Evolutionary conservation across 1,140 invertebrate species (phyloP).

Genomic region (Holcopasites calliopsidis): DNA sequence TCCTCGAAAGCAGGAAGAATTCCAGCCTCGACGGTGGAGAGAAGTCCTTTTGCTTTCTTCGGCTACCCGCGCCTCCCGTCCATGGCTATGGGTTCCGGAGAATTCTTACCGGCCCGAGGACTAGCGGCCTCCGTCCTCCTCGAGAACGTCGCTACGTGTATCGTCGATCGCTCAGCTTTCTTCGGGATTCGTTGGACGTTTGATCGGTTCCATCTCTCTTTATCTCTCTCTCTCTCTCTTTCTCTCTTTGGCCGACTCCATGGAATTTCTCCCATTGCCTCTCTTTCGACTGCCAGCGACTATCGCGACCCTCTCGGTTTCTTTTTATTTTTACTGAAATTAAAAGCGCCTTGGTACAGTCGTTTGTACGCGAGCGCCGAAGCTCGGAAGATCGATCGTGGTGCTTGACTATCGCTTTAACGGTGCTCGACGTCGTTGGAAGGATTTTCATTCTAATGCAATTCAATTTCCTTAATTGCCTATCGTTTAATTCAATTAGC

Average conservation of each 20-base stretch:
- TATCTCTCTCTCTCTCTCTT: no score
- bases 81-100: neutral
- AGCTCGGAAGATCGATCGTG: neutral
- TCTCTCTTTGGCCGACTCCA: neutral
- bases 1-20: slow-evolving; percentile 20
- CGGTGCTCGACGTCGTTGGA: neutral
- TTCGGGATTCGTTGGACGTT: neutral
- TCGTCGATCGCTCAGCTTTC: neutral
- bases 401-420: neutral
- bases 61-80: neutral
- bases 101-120: slow-evolving; percentile 17
- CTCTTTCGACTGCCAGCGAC: no score
- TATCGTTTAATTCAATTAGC: no score
- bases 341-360: slow-evolving; percentile 7
- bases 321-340: slow-evolving; percentile 20
- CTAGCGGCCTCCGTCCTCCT: slow-evolving; percentile 26
- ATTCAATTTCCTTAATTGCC: no score
- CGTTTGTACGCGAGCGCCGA: neutral
- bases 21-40: neutral
- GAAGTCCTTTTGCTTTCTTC: neutral
- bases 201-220: neutral
- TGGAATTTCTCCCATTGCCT: neutral
- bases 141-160: slow-evolving; percentile 9
- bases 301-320: neutral
- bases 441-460: no score